A percentile compares a stretch with the other conserved stretches of the same genome.
These are phyloP conservation scores for Leucopsar rothschildi DNA, from an alignment of 2,113 vertebrate species.

Conservation along the genomic window DNA sequence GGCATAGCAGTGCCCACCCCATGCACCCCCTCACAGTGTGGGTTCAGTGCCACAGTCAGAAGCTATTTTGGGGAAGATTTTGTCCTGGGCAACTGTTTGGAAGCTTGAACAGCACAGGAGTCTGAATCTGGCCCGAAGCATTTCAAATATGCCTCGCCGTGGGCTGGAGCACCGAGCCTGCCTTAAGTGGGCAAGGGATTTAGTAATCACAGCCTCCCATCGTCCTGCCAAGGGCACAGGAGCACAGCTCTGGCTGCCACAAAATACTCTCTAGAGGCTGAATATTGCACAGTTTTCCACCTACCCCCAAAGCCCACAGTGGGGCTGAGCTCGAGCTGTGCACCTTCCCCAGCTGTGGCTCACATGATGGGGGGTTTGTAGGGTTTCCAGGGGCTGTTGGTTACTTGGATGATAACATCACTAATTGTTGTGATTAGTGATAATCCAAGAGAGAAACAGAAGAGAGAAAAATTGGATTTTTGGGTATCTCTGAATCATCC, in stretches of 20 bases:
- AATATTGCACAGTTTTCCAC: background rate
- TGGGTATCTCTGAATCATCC: background rate
- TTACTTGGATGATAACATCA: background rate
- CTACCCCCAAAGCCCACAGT: fast-evolving
- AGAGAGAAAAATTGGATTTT: background rate
- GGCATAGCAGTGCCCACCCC: fast-evolving
- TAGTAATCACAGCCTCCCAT: background rate
- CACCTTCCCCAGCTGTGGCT: background rate
- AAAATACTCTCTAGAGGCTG: background rate
- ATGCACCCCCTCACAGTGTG: fast-evolving
- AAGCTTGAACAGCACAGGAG: background rate
- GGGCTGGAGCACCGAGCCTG: slow-evolving; percentile 4
- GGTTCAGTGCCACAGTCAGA: fast-evolving
- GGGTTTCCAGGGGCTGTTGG: background rate
- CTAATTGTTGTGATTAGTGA: background rate
- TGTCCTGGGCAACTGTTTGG: background rate
- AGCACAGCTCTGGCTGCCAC: background rate
- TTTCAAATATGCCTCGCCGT: slow-evolving; percentile 17
- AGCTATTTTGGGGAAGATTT: background rate
- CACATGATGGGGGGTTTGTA: fast-evolving
- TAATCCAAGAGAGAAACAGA: background rate
- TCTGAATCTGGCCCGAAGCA: background rate
- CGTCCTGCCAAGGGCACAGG: background rate
- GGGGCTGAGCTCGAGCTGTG: fast-evolving
- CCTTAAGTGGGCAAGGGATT: slow-evolving; percentile 66